Conservation (phyloP, 2,113 vertebrate genomes). For the Ellobius talpinus region DNA sequence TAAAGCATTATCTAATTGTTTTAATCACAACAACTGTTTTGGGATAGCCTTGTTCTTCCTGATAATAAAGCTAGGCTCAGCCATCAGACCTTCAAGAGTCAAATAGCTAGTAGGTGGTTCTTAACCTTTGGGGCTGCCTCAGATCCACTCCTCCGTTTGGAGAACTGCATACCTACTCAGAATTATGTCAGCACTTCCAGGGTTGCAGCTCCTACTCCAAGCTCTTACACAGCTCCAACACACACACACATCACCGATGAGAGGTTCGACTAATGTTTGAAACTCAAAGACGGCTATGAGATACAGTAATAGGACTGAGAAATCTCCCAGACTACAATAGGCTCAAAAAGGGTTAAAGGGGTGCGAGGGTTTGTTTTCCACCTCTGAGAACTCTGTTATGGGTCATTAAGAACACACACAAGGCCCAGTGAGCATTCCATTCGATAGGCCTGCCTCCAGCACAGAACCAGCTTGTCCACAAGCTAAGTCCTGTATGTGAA, state of each 20-base stretch:
- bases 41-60: slow-evolving; percentile 29
- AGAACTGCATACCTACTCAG: neutral
- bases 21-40: slow-evolving; percentile 69
- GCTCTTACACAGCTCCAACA: neutral
- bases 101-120: slow-evolving; percentile 16
- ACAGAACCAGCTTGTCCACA: slow-evolving; percentile 20
- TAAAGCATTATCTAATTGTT: slow-evolving; percentile 75
- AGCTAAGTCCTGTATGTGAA: slow-evolving; percentile 55
- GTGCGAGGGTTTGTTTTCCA: slow-evolving; percentile 71
- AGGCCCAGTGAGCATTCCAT: slow-evolving; percentile 62
- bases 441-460: slow-evolving; percentile 54
- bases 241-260: neutral
- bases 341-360: slow-evolving; percentile 67
- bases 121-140: slow-evolving; percentile 18
- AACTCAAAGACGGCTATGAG: neutral
- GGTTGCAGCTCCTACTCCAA: neutral
- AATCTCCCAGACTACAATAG: neutral
- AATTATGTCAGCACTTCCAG: neutral
- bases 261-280: neutral
- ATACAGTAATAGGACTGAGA: neutral
- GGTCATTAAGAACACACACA: slow-evolving; percentile 73
- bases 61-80: slow-evolving; percentile 49
- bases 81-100: slow-evolving; percentile 18
- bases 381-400: slow-evolving; percentile 70
- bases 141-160: neutral